Base-by-base conservation (phyloP, 1,140 invertebrate genomes). In the Mizuhopecten yessoensis region DNA sequence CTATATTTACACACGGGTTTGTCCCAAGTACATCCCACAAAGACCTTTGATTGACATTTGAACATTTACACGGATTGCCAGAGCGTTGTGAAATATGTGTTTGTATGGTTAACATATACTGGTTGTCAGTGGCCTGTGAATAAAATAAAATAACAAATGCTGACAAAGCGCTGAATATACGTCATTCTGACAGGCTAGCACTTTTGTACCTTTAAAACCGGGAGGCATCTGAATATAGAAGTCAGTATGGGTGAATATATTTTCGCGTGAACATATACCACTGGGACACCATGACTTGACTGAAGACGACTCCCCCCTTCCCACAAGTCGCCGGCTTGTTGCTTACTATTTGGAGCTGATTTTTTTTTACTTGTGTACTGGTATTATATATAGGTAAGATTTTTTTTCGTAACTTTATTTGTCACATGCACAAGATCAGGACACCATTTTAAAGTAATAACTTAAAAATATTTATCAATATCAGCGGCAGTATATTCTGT, bases 1-100 rank as follows among this genome's bases (percentile, higher is more conserved):
- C 57, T 75, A 75, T 75, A 29, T 75, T 75, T 75, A 75, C n/a
- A 75, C 57, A 75, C 29, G 57, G 57, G 57, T 75, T 5, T 75
- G 57, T 75, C 57, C 57, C 45, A 57, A 57, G 23, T 57, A 57
- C 23, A 3, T 11, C 13, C 7, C 57, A 75, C 57, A 75, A 75
- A 75, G 0, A 7, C n/a, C n/a, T 75, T 75, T n/a, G 23, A 75
- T 10, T 45, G 57, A 75, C 57, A 75, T 5, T 5, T 45, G 29
- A 75, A n/a, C 9, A 17, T 29, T n/a, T n/a, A 75, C 57, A 29
- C 23, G 23, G 57, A 75, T 75, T 75, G n/a, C 57, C 5, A 75
- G 3, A n/a, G 0, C 3, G 57, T 75, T 75, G 57, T 75, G 57
- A n/a, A 75, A 75, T 75, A 29, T 17, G n/a, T n/a, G n/a, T n/a